Evolutionary conservation across 1,140 invertebrate species (phyloP), one percentile per base, ranked within the genome.

Genomic region (Hyphantria cunea): DNA sequence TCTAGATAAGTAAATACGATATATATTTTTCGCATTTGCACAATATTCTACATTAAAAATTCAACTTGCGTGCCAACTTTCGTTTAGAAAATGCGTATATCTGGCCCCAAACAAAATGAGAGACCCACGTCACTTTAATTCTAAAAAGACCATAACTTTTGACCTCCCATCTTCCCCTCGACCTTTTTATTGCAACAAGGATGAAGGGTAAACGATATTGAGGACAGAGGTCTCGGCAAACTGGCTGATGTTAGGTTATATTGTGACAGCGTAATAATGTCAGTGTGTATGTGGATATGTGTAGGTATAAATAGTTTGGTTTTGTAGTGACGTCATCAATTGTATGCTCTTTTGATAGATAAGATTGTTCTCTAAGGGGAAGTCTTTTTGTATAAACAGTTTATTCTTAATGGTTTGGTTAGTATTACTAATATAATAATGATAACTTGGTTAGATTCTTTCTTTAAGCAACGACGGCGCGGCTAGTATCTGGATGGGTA

Each of bases 41-140:
- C 52, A 54, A 54, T 54, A 54, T 54, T 14, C 13, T 8, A 32
- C 6, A 54, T 54, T 54, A 45, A 54, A 54, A 54, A 54, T 54
- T 54, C 52, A 33, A 54, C 52, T 44, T 54, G 52, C 52, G 52
- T 54, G 39, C 52, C 25, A 25, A 33, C 41, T 54, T 54, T 54
- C 41, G 52, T 13, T 54, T 54, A 54, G 52, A 39, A 54, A 54
- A 44, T 39, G 41, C 52, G 52, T 54, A 45, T 54, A 44, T 54
- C 25, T 54, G 52, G 41, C 17, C 39, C 17, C 39, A 32, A 54
- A 44, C 52, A 54, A 54, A 54, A 54, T 54, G 52, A 54, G 52
- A 25, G n/a, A 54, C 52, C 52, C 52, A 54, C 52, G 39, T 54
- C 52, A 54, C 17, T 54, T 54, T 54, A 54, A 54, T 54, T 54